Conservation (phyloP, 2,888 invertebrate genomes). For the Calameuta idolon region DNA sequence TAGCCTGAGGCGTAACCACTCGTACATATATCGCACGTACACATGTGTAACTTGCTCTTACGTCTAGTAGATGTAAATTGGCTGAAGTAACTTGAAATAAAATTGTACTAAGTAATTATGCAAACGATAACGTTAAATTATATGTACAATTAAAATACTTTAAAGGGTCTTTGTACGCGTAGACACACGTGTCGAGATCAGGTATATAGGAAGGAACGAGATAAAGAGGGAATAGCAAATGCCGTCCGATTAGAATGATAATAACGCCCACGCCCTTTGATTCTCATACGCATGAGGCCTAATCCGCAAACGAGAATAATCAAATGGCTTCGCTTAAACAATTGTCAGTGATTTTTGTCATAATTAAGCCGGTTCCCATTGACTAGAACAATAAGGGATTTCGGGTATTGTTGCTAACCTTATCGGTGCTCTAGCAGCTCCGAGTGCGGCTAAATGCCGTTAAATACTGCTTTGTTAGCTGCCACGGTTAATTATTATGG, state of each 20-base stretch:
- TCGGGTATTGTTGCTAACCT: constrained; percentile 58
- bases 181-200: not conserved
- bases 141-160: not conserved
- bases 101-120: not conserved
- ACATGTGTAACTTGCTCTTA: not conserved
- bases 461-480: constrained; percentile 60
- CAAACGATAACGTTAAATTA: not conserved
- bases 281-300: not conserved
- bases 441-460: constrained; percentile 47
- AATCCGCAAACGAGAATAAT: constrained; percentile 23
- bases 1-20: not conserved
- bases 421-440: constrained; percentile 50
- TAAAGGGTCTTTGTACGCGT: not conserved
- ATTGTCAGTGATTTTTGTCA: constrained; percentile 52
- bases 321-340: constrained; percentile 50
- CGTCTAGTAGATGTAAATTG: not conserved
- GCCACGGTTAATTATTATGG: constrained; percentile 59
- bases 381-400: constrained; percentile 59
- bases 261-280: not conserved
- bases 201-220: not conserved
- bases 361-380: constrained; percentile 58
- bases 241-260: not conserved
- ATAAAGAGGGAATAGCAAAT: not conserved
- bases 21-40: not conserved
- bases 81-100: not conserved